Percentiles rank a stretch among this genome's conserved stretches.
These are phyloP conservation scores for Rhodophaea formosa DNA, from an alignment of 2,888 invertebrate species.

Conservation along the genomic window DNA sequence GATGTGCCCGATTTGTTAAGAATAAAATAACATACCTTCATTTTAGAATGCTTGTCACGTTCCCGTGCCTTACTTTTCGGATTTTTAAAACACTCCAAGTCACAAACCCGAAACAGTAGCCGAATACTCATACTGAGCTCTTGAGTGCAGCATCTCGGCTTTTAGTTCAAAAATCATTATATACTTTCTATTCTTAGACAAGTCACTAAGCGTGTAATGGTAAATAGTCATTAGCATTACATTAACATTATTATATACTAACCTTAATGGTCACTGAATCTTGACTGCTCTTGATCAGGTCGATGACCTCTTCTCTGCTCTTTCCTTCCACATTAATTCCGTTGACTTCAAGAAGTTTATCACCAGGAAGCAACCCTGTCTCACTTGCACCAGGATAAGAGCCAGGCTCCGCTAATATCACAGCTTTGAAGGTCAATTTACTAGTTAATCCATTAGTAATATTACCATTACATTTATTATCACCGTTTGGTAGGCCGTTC, in stretches of 20 bases:
- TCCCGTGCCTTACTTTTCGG: neutral
- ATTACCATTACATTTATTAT: conserved; percentile 61
- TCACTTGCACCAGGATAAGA: conserved; percentile 87
- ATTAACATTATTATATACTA: conserved; percentile 43
- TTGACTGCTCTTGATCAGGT: conserved; percentile 93
- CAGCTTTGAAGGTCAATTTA: conserved; percentile 84
- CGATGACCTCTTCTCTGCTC: conserved; percentile 94
- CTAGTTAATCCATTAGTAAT: conserved; percentile 49
- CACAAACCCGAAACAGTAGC: conserved; percentile 10
- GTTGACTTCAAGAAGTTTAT: conserved; percentile 95
- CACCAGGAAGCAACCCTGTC: conserved; percentile 96
- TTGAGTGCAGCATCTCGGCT: neutral
- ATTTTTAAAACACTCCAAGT: conserved; percentile 10
- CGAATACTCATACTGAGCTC: conserved; percentile 14
- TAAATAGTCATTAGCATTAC: conserved; percentile 11
- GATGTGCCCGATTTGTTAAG: neutral
- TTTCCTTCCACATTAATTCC: conserved; percentile 91
- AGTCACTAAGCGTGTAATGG: conserved; percentile 6
- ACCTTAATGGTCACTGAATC: conserved; percentile 93
- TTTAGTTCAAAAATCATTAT: conserved; percentile 9
- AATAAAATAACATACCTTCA: conserved; percentile 3
- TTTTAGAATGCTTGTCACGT: neutral
- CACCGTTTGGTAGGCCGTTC: conserved; percentile 58
- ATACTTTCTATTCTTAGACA: conserved; percentile 11
- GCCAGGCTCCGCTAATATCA: conserved; percentile 95